Base-by-base conservation (phyloP, 2,888 invertebrate species). In the Lithophane leautieri region DNA sequence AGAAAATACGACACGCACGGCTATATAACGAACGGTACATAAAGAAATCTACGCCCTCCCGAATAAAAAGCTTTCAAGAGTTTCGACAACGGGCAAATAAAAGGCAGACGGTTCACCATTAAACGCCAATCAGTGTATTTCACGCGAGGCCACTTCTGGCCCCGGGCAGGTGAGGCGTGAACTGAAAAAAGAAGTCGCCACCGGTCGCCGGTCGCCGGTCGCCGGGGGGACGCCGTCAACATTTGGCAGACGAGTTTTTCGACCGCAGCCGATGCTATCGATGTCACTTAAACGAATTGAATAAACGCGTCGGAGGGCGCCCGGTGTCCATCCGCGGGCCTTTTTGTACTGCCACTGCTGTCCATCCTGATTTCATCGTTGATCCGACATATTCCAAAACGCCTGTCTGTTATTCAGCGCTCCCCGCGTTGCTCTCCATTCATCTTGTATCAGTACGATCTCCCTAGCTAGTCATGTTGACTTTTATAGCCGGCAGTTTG, bases 221-320 rank as follows among this genome's bases (percentile, higher is more conserved):
- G 81, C 84, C 66, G 91, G 92, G 93, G 94, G 91, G 90, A 91
- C 90, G 90, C 89, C 92, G 92, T 94, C 94, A 94, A 92, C 42
- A 93, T 93, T 94, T 91, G 91, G 93, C 93, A 94, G 94, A 94
- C 94, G 94, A 93, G 92, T 94, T 95, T 96, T 96, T 95, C 90
- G 91, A 94, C 94, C 94, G 91, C 94, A 94, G 91, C 90, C 91
- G 91, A 93, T 93, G 94, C 92, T 95, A 95, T 96, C 96, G 95
- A 95, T 95, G 95, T 96, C 96, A 96, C 96, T 96, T 96, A 96
- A 94, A 94, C 91, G 96, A 95, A 96, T 96, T 96, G 96, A 96
- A 95, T 94, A 94, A 94, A 92, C 92, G 92, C 93, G 93, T 94
- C 91, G 90, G 93, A 94, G 94, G 94, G 95, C 91, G 93, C 88